These are phyloP conservation scores for Sminthurinus aureus DNA, from an alignment of 2,888 invertebrate species.

Conservation along the genomic window DNA sequence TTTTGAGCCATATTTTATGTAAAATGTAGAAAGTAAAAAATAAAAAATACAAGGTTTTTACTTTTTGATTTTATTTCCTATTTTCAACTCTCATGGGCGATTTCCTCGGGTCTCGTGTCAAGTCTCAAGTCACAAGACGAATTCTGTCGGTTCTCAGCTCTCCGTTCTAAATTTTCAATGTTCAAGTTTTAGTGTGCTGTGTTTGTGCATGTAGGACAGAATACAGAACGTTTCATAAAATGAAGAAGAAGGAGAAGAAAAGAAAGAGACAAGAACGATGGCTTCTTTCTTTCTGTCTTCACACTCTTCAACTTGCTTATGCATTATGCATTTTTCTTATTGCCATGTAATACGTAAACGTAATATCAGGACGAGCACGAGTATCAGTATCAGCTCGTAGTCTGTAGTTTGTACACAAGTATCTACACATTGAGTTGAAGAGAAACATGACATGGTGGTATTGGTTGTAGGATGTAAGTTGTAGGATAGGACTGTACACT, in stretches of 20 bases:
- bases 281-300: not conserved
- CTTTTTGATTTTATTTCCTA: not conserved
- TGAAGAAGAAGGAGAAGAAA: not conserved
- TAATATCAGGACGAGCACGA: not conserved
- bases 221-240: not conserved
- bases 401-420: too few species aligned
- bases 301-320: not conserved
- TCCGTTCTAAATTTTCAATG: too few species aligned
- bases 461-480: too few species aligned
- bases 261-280: too few species aligned
- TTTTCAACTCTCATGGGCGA: not conserved
- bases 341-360: not conserved
- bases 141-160: too few species aligned
- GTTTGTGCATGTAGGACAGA: not conserved
- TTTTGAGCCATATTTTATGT: not conserved
- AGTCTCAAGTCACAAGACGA: not conserved
- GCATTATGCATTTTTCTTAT: not conserved
- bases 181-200: too few species aligned
- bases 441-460: too few species aligned
- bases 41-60: not conserved
- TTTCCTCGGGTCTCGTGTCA: too few species aligned
- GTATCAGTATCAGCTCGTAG: not conserved
- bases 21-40: not conserved
- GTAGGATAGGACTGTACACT: too few species aligned
- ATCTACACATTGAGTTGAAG: too few species aligned